These are phyloP conservation scores for Grammomys dolichurus DNA, from an alignment of 2,113 vertebrate genomes.

Conservation along the genomic window DNA sequence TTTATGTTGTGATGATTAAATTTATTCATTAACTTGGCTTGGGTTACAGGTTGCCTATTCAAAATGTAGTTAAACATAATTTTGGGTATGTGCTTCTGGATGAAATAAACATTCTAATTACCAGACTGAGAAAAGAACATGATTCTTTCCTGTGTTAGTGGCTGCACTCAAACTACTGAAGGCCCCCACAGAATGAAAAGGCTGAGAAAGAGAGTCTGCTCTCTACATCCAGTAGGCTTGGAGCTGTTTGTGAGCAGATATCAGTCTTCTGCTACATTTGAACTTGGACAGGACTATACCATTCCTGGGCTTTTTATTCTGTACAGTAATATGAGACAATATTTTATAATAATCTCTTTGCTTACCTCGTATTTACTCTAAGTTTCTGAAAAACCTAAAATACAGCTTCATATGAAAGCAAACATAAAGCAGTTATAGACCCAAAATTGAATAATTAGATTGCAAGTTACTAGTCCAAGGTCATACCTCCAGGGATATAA, in stretches of 20 bases:
- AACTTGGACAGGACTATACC: background rate
- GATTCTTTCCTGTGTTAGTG: background rate
- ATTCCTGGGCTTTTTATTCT: background rate
- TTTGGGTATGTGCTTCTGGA: background rate
- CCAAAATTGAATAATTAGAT: background rate
- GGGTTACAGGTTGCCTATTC: background rate
- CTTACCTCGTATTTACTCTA: background rate
- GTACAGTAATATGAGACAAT: background rate
- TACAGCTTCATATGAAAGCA: conserved; percentile 6
- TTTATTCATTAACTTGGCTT: background rate
- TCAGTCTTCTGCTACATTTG: background rate
- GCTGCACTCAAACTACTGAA: background rate
- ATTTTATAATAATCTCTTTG: background rate
- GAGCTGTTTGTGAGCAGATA: background rate
- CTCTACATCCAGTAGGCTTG: background rate
- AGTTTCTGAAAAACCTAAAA: background rate
- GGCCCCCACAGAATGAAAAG: background rate
- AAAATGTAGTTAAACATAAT: background rate
- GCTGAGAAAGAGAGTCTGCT: background rate
- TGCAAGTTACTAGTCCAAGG: conserved; percentile 21
- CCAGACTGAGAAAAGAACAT: background rate
- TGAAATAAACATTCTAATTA: background rate
- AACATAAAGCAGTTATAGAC: background rate
- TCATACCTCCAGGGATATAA: background rate
- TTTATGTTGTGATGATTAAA: background rate